Conservation (phyloP, 2,113 vertebrate species). For the Upupa epops region DNA sequence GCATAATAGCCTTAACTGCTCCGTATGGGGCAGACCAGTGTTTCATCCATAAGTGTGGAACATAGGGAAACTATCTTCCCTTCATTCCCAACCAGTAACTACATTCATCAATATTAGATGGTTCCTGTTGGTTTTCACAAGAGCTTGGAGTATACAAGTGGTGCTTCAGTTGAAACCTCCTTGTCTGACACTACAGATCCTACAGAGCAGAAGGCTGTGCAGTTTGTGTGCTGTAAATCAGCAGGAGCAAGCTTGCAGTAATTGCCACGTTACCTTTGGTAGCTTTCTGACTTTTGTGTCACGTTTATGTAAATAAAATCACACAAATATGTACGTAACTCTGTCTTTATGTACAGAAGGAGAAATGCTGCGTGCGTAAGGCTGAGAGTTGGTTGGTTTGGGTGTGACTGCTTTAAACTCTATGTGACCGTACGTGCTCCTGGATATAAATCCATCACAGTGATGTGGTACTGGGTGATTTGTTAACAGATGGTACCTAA, state of each 20-base stretch:
- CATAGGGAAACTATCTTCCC: background rate
- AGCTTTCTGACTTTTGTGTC: background rate
- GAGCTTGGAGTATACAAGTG: background rate
- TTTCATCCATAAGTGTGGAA: background rate
- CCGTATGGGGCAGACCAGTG: background rate
- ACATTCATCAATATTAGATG: background rate
- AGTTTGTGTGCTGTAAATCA: background rate
- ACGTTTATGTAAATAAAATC: background rate
- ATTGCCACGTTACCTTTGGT: background rate
- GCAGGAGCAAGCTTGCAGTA: background rate
- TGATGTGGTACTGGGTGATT: background rate
- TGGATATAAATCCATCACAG: background rate
- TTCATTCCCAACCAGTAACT: background rate
- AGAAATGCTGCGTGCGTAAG: background rate
- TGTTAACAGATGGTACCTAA: background rate
- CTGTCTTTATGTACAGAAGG: background rate
- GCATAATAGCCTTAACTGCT: background rate
- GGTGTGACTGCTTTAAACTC: background rate
- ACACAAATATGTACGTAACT: background rate
- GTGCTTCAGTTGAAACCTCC: background rate
- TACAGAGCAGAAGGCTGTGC: background rate
- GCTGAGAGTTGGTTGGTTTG: background rate
- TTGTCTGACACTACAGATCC: background rate
- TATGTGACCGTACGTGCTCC: background rate
- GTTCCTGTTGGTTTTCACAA: background rate